Percentiles rank a stretch among this genome's conserved stretches.
Evolutionary conservation across 2,888 invertebrate species (phyloP).

Genomic region (Drosophila merina): DNA sequence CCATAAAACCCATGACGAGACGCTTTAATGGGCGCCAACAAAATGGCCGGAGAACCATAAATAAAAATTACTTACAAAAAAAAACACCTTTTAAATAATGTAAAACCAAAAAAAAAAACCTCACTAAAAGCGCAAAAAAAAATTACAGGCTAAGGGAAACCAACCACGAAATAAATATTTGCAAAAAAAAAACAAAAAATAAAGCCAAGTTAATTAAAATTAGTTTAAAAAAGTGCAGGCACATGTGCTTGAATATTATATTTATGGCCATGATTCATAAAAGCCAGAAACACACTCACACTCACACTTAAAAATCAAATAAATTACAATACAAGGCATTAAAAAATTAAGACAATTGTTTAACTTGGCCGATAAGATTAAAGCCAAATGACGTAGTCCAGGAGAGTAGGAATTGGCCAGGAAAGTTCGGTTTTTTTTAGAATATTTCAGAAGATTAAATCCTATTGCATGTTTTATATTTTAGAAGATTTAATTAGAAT

Average conservation of each 20-base stretch:
- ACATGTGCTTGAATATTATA: slow-evolving; percentile 1
- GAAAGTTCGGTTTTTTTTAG: too few species aligned
- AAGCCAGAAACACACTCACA: too few species aligned
- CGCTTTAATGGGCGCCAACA: slow-evolving; percentile 40
- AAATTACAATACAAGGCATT: neutral
- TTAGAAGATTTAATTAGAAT: too few species aligned
- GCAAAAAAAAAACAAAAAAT: slow-evolving; percentile 7
- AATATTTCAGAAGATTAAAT: too few species aligned
- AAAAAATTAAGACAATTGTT: neutral
- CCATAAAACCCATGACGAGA: slow-evolving; percentile 67
- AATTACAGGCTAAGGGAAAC: slow-evolving; percentile 19
- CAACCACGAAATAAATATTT: slow-evolving; percentile 28
- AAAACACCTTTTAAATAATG: neutral
- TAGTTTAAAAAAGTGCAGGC: slow-evolving; percentile 27
- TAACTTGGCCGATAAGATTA: neutral
- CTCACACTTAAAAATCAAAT: neutral
- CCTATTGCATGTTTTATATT: too few species aligned
- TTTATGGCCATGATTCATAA: slow-evolving; percentile 23
- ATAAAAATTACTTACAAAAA: slow-evolving; percentile 17
- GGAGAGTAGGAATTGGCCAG: neutral
- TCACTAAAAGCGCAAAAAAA: neutral
- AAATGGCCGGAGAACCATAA: slow-evolving; percentile 50
- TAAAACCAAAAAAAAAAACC: slow-evolving; percentile 9
- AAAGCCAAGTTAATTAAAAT: slow-evolving; percentile 56
- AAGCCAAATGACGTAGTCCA: neutral